Evolutionary conservation across 2,797 vertebrate genomes (phyloP).

Genomic region (Halcyon leucocephala): DNA sequence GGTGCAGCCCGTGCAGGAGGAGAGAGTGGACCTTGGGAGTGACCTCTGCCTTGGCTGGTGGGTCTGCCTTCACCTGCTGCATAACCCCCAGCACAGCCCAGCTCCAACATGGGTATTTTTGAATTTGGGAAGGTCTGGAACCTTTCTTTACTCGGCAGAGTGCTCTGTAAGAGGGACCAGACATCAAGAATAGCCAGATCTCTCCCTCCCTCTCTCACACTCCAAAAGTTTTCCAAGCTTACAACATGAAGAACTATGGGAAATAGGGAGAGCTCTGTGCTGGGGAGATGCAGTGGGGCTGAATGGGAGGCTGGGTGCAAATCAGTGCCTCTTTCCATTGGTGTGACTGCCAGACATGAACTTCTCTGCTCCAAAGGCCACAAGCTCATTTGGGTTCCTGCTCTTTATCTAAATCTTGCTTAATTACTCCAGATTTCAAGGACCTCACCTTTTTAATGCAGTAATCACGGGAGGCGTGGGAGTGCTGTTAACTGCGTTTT

Average conservation of each 20-base stretch:
- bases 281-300: not conserved
- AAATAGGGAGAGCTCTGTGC: accelerated
- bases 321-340: not conserved
- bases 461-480: not conserved
- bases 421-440: not conserved
- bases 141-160: not conserved
- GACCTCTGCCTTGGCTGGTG: not conserved
- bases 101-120: not conserved
- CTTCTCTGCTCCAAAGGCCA: not conserved
- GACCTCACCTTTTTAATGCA: not conserved
- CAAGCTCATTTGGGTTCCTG: not conserved
- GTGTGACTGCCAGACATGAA: not conserved
- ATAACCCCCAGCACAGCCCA: not conserved
- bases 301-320: not conserved
- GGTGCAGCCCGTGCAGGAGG: not conserved
- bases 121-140: not conserved
- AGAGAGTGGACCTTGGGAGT: slow-evolving; percentile 9
- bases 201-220: not conserved
- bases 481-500: not conserved
- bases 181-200: not conserved
- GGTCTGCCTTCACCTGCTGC: not conserved
- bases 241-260: not conserved
- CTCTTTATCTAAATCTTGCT: not conserved
- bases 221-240: not conserved
- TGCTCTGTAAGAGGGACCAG: not conserved